Evolutionary conservation across 1,140 invertebrate species (phyloP).

Genomic region (Plodia interpunctella): DNA sequence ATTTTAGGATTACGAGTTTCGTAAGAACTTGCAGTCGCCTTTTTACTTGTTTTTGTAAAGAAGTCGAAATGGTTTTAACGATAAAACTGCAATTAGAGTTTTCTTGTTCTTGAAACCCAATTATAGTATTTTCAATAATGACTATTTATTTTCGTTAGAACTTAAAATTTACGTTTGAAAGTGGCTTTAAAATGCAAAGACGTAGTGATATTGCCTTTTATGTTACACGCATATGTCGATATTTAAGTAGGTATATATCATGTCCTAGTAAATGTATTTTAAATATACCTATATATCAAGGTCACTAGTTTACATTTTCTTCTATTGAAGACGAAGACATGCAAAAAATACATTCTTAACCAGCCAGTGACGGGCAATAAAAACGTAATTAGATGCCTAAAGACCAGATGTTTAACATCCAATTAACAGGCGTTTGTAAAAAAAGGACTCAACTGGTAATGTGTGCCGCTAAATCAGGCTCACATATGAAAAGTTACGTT

Average conservation of each 20-base stretch:
- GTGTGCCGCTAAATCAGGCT: slow-evolving; percentile 44
- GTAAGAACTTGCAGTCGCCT: slow-evolving; percentile 44
- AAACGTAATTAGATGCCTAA: slow-evolving; percentile 11
- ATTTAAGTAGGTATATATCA: too few relatives aligned
- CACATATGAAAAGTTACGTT: slow-evolving; percentile 58
- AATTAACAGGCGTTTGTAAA: slow-evolving; percentile 19
- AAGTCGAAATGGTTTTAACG: not conserved
- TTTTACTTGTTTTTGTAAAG: slow-evolving; percentile 35
- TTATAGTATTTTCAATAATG: too few relatives aligned
- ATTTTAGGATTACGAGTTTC: slow-evolving; percentile 67
- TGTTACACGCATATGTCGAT: too few relatives aligned
- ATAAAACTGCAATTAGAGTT: slow-evolving; percentile 10
- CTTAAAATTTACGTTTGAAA: too few relatives aligned
- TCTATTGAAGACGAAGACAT: too few relatives aligned
- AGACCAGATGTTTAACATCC: slow-evolving; percentile 13
- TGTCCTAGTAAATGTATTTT: too few relatives aligned
- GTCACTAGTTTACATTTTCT: too few relatives aligned
- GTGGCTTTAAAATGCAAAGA: too few relatives aligned
- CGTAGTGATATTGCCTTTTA: too few relatives aligned
- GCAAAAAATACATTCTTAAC: not conserved
- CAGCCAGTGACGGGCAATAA: slow-evolving; percentile 12
- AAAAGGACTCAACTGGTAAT: slow-evolving; percentile 18
- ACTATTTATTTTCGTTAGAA: too few relatives aligned
- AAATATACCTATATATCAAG: too few relatives aligned
- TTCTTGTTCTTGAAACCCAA: not conserved